A percentile compares a stretch with the other conserved stretches of the same genome.
Evolutionary conservation across 2,797 vertebrate genomes (phyloP).

Genomic region (Melopsittacus undulatus): DNA sequence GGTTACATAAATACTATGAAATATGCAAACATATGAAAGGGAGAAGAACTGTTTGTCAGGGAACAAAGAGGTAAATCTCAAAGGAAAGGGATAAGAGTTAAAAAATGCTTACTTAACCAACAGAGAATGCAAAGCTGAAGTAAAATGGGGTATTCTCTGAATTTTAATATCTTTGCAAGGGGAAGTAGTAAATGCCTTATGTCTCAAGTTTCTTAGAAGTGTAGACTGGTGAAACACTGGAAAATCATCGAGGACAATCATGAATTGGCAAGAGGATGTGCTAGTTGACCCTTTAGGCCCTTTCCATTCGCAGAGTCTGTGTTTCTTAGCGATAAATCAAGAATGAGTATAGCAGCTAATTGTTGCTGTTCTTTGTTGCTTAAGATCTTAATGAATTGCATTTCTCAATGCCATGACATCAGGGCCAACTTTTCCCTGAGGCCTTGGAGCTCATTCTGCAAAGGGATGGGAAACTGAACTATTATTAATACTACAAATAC

Average conservation of each 20-base stretch:
- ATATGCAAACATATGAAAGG: neutral
- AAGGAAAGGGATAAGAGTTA: neutral
- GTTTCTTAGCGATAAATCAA: slow-evolving; percentile 28
- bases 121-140: neutral
- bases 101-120: neutral
- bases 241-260: neutral
- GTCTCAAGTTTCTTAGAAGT: neutral
- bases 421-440: slow-evolving; percentile 32
- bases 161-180: neutral
- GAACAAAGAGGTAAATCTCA: neutral
- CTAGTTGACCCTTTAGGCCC: slow-evolving; percentile 31
- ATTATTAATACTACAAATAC: slow-evolving; percentile 18
- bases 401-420: slow-evolving; percentile 53
- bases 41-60: neutral
- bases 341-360: slow-evolving; percentile 53
- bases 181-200: neutral
- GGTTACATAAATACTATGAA: neutral
- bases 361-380: slow-evolving; percentile 53
- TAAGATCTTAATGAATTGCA: slow-evolving; percentile 61
- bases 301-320: slow-evolving; percentile 25
- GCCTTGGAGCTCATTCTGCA: slow-evolving; percentile 8
- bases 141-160: neutral
- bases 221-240: neutral
- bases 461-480: slow-evolving; percentile 1
- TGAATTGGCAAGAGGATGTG: slow-evolving; percentile 6